Base-by-base conservation (phyloP, 2,888 invertebrate species). In the Stegana nigrithorax region DNA sequence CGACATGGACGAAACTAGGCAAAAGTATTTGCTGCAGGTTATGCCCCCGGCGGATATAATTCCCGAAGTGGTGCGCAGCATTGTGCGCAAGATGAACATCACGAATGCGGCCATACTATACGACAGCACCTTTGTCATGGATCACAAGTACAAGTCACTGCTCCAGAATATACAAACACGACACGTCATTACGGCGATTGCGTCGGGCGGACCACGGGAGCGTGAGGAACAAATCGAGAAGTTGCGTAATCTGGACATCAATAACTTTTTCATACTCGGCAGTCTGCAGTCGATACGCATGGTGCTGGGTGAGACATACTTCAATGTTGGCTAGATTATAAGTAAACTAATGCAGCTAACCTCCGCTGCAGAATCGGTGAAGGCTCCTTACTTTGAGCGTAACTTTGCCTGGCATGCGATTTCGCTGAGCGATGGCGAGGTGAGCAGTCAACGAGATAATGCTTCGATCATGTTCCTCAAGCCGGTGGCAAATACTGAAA, bases 71-170 rank as follows among this genome's bases (percentile, higher is more conserved):
- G 89, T 97, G 1, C 87, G 94, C 60, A 92, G 93, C 47, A 90
- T 97, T 71, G 93, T 95, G 3, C 87, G 89, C 0, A 89, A 90
- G 68, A 92, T 95, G 85, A 95, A 96, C 80, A 93, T 97, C 60
- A 93, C 94, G 4, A 96, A 95, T 81, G 95, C 96, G 12, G 97
- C 95, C 5, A 93, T 98, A 55, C 88, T 98, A 50, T 97, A 94
- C 82, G 97, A 98, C 78, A 90, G 92, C 23, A 90, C 91, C 39
- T 96, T 95, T 81, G 93, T 94, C 10, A 94, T 96, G 93, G 95
- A 96, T 80, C 95, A 96, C 87, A 96, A 96, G 85, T 96, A 95
- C 85, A 95, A 96, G 85, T 93, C 95, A 8, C 86, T 97, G 7
- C 87, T 97, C 36, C 91, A 95, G 84, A 96, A 97, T 82, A 92